Conservation (phyloP, 2,888 invertebrate species). For the Noctua pronuba region DNA sequence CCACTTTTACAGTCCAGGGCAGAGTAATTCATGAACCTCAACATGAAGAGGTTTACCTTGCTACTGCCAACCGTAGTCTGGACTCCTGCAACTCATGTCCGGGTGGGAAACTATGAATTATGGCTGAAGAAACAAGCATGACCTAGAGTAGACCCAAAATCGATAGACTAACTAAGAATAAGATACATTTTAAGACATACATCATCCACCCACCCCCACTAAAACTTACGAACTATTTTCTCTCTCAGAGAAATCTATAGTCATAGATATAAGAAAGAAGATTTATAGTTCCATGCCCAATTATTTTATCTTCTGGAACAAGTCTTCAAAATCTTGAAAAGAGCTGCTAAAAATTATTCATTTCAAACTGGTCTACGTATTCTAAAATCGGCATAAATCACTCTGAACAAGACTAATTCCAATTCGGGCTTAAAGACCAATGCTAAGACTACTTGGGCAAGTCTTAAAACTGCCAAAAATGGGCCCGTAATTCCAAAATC, state of each 20-base stretch:
- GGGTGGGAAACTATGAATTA: too few relatives aligned
- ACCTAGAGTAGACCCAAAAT: not conserved
- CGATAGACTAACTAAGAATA: not conserved
- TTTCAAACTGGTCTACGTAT: not conserved
- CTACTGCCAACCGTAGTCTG: not conserved
- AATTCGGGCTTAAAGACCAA: not conserved
- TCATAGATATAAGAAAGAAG: not conserved
- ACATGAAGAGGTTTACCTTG: not conserved
- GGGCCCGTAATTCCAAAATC: conserved; percentile 7
- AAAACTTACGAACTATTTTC: not conserved
- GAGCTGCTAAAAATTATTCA: not conserved
- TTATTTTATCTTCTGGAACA: not conserved
- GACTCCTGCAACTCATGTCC: not conserved
- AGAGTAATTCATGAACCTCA: too few relatives aligned
- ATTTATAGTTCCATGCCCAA: not conserved
- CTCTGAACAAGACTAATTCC: conserved; percentile 3
- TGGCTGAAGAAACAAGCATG: not conserved
- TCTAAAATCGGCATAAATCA: conserved; percentile 8
- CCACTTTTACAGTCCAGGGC: too few relatives aligned
- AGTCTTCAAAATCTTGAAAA: not conserved
- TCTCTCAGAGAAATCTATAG: not conserved
- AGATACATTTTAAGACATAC: not conserved
- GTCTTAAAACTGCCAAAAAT: conserved; percentile 17
- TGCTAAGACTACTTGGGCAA: not conserved
- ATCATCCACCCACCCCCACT: not conserved